Base-by-base conservation (phyloP, 1,140 invertebrate species). In the Metaphire vulgaris region DNA sequence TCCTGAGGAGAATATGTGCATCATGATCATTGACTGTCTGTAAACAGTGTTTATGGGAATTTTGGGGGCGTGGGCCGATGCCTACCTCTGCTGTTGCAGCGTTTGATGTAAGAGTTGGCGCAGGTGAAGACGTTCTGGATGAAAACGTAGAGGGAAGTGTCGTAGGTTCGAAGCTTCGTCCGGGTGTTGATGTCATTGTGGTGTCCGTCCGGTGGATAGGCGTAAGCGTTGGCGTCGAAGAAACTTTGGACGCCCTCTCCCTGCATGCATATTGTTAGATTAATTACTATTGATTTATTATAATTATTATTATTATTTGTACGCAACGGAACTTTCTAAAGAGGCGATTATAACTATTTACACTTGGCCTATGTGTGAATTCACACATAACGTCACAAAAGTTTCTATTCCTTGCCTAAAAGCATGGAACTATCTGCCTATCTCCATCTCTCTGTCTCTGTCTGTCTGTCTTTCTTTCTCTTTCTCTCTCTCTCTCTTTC, bases 231-330 rank as follows among this genome's bases (percentile, higher is more conserved):
- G 21, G 76, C 78, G 76, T 83, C 77, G 77, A 81, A 82, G 74
- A 77, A 83, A 71, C 77, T 80, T 69, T 82, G 82, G 1, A 79
- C 74, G 0, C 81, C 82, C 72, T 82, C 82, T 1, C 80, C 81
- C 82, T 83, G 77, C 21, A 2, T 1, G 21, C 31, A n/a, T n/a
- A n/a, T n/a, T n/a, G n/a, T 41, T 29, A 31, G 29, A 56, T 71
- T 33, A 56, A 2, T 28, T 15, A 26, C 12, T 28, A 71, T 29
- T n/a, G n/a, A n/a, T n/a, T n/a, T n/a, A n/a, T n/a, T n/a, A n/a
- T n/a, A n/a, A n/a, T n/a, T n/a, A n/a, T 16, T 69, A 14, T 16
- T 14, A 69, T 69, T 1, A 15, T 14, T 34, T 74, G 33, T 69
- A 28, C 1, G 67, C 32, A 73, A 33, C n/a, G 1, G 21, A 2